Evolutionary conservation across 2,888 invertebrate genomes (phyloP).

Genomic region (Branchellion lobata): DNA sequence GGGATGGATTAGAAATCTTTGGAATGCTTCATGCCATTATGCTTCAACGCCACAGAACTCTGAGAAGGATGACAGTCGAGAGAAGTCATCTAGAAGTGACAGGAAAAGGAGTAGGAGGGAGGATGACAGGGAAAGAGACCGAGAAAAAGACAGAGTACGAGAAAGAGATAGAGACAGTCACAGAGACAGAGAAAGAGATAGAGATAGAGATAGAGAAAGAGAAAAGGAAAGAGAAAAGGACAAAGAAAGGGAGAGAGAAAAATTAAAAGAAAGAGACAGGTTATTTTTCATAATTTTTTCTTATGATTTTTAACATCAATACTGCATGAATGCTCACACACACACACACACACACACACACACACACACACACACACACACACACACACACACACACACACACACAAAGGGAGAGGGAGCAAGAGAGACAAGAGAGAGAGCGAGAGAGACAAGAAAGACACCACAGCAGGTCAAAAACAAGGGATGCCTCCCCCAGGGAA

Average conservation of each 20-base stretch:
- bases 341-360: too few relatives aligned
- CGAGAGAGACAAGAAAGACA: slow-evolving; percentile 56
- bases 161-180: slow-evolving; percentile 37
- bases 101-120: slow-evolving; percentile 12
- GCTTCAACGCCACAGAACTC: slow-evolving; percentile 11
- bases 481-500: slow-evolving; percentile 40
- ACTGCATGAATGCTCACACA: too few relatives aligned
- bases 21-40: too few relatives aligned
- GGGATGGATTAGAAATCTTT: too few relatives aligned
- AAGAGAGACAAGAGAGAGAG: slow-evolving; percentile 56
- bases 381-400: not conserved
- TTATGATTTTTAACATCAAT: too few relatives aligned
- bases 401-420: slow-evolving; percentile 9
- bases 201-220: slow-evolving; percentile 53
- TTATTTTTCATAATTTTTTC: too few relatives aligned
- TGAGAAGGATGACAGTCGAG: slow-evolving; percentile 1
- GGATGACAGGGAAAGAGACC: slow-evolving; percentile 57
- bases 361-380: too few relatives aligned
- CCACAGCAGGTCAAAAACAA: slow-evolving; percentile 46
- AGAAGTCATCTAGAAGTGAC: slow-evolving; percentile 11
- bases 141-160: slow-evolving; percentile 47
- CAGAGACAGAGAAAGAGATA: slow-evolving; percentile 40
- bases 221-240: slow-evolving; percentile 43
- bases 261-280: slow-evolving; percentile 53
- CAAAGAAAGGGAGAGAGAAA: slow-evolving; percentile 40